phyloP scores from a whole-genome alignment of 2,113 vertebrate genomes.

The Tricholaema leucomelas region DNA sequence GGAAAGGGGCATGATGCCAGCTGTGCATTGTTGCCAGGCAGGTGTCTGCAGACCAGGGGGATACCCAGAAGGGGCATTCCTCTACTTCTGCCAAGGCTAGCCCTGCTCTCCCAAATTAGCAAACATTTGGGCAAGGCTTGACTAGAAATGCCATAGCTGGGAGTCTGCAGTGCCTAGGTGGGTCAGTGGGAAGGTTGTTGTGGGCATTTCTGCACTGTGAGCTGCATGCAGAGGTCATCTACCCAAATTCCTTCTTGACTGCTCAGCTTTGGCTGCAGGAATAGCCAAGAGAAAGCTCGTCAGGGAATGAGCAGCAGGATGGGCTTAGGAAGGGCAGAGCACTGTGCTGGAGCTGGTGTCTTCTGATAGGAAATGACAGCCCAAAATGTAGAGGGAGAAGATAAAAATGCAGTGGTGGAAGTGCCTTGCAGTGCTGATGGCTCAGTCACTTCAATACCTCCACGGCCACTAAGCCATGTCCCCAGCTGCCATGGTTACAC shows the following conservation, averaged over 20 bases:
- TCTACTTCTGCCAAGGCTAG: not conserved
- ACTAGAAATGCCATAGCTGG: not conserved
- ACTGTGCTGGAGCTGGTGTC: not conserved
- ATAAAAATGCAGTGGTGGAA: not conserved
- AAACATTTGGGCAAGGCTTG: accelerated
- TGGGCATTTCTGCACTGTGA: accelerated
- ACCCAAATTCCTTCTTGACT: not conserved
- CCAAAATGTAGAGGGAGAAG: not conserved
- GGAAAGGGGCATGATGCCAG: not conserved
- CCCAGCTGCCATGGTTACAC: too few species aligned
- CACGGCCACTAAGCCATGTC: too few species aligned
- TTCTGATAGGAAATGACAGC: not conserved
- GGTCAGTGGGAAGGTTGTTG: not conserved
- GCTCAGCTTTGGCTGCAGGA: not conserved
- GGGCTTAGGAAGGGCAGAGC: not conserved
- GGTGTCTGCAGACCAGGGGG: not conserved
- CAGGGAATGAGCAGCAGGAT: not conserved
- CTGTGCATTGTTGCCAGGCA: not conserved
- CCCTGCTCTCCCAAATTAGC: not conserved
- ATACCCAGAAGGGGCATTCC: not conserved
- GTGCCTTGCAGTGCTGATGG: not conserved
- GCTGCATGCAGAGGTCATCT: not conserved
- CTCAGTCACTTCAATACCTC: not conserved
- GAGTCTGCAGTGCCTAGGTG: not conserved
- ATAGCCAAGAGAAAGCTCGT: not conserved